Conservation (phyloP, 1,140 invertebrate species). For the Dendroctonus valens region DNA sequence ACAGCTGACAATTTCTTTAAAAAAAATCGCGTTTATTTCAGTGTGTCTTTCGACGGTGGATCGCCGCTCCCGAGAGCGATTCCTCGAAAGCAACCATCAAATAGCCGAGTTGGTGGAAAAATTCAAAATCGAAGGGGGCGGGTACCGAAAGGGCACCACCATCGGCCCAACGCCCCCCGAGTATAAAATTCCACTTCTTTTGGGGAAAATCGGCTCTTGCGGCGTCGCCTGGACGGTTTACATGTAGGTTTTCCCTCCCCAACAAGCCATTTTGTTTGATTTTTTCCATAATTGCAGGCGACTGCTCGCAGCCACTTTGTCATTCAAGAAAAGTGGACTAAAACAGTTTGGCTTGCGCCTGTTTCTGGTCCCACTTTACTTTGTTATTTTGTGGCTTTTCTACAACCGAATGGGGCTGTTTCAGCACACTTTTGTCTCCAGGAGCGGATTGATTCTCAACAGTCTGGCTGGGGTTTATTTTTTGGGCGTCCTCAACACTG, state of each 20-base stretch:
- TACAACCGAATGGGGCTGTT: conserved; percentile 70
- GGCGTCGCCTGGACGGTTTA: conserved; percentile 73
- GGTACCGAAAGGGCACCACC: conserved; percentile 60
- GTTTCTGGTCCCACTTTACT: conserved; percentile 72
- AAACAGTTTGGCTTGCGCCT: conserved; percentile 72
- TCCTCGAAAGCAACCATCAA: conserved; percentile 89
- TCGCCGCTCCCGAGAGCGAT: conserved; percentile 79
- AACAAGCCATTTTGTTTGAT: neutral
- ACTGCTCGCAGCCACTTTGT: conserved; percentile 72
- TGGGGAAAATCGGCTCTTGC: conserved; percentile 70
- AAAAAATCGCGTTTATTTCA: conserved; percentile 47
- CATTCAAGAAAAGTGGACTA: conserved; percentile 69
- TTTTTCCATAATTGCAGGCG: conserved; percentile 55
- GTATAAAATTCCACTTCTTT: conserved; percentile 59
- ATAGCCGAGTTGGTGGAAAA: conserved; percentile 89
- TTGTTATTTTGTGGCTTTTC: conserved; percentile 76
- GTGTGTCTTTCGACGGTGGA: conserved; percentile 92
- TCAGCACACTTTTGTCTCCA: conserved; percentile 72
- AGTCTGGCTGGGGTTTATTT: conserved; percentile 75
- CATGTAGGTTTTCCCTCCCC: conserved; percentile 59
- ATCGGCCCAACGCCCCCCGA: conserved; percentile 40
- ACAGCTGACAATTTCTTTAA: neutral
- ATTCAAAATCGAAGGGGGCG: conserved; percentile 78
- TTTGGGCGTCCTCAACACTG: conserved; percentile 75
- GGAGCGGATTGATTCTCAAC: conserved; percentile 80